phyloP scores from a whole-genome alignment of 2,797 vertebrate species.

The Tamandua tetradactyla region DNA sequence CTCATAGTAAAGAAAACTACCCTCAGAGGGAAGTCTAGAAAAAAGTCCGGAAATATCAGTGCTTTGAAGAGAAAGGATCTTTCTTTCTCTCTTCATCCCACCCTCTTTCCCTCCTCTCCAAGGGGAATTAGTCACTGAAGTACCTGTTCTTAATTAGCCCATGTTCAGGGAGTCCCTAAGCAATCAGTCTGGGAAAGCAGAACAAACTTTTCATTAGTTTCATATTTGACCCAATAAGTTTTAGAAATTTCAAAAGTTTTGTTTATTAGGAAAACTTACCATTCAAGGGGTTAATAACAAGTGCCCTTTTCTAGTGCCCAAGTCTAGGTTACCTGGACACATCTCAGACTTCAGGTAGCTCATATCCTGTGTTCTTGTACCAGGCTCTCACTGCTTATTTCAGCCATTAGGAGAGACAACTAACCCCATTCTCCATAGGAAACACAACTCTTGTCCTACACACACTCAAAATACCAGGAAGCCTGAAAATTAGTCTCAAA shows the following conservation, averaged over 20 bases:
- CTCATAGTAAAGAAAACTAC: not conserved
- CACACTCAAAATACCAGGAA: too few relatives aligned
- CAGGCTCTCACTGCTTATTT: not conserved
- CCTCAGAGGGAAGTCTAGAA: not conserved
- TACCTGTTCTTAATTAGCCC: slow-evolving; percentile 47
- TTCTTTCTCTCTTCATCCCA: not conserved
- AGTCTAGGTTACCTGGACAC: not conserved
- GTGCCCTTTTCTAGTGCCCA: not conserved
- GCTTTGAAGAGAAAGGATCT: not conserved
- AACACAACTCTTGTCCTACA: not conserved
- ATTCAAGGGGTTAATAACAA: not conserved
- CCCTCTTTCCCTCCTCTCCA: not conserved
- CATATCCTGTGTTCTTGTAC: not conserved
- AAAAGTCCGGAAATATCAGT: not conserved
- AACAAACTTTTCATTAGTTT: not conserved
- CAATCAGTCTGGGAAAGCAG: slow-evolving; percentile 1
- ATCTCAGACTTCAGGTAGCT: not conserved
- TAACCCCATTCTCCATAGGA: too few relatives aligned
- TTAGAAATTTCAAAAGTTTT: slow-evolving; percentile 51
- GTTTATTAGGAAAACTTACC: not conserved
- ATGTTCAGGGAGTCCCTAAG: slow-evolving; percentile 2
- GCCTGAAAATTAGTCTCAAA: not conserved
- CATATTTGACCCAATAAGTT: slow-evolving; percentile 41
- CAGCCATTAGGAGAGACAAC: not conserved
- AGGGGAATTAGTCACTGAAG: not conserved